Base-by-base conservation (phyloP, 2,888 invertebrate species). In the Zygaena filipendulae region DNA sequence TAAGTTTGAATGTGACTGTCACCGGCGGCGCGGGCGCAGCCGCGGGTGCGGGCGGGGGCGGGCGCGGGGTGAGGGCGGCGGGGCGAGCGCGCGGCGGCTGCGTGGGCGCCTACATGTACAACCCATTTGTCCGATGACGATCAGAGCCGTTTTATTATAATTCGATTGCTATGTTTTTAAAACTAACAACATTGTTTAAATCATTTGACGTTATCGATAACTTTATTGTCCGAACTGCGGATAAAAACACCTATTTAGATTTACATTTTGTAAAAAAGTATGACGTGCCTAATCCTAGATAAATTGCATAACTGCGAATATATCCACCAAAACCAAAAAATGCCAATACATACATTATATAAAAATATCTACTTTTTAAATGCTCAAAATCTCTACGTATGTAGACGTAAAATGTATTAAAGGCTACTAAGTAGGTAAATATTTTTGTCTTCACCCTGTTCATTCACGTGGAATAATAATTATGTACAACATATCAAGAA, bases 381-480 rank as follows among this genome's bases (percentile, higher is more conserved):
- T n/a, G n/a, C n/a, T n/a, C n/a, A n/a, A n/a, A n/a, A n/a, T n/a
- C n/a, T n/a, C n/a, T n/a, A n/a, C n/a, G n/a, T n/a, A n/a, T n/a
- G n/a, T n/a, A n/a, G n/a, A n/a, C n/a, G n/a, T n/a, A n/a, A n/a
- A n/a, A n/a, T n/a, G n/a, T n/a, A n/a, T n/a, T n/a, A n/a, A n/a
- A n/a, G n/a, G n/a, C n/a, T n/a, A n/a, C n/a, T n/a, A n/a, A n/a
- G n/a, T n/a, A n/a, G n/a, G n/a, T n/a, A n/a, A n/a, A n/a, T n/a
- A n/a, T n/a, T n/a, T n/a, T 60, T 60, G 60, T 64, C 64, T 68
- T 67, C 45, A 49, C 41, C 43, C 43, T 67, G 63, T 55, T 69
- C 67, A 63, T 54, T 62, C 61, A 64, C 50, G 58, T 62, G 64
- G 61, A 68, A 74, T 75, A 71, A 74, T 72, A 70, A 69, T 64